Percentiles rank a stretch among this genome's conserved stretches.
These are phyloP conservation scores for Cossypha heuglini DNA, from an alignment of 2,797 vertebrate species.

Conservation along the genomic window DNA sequence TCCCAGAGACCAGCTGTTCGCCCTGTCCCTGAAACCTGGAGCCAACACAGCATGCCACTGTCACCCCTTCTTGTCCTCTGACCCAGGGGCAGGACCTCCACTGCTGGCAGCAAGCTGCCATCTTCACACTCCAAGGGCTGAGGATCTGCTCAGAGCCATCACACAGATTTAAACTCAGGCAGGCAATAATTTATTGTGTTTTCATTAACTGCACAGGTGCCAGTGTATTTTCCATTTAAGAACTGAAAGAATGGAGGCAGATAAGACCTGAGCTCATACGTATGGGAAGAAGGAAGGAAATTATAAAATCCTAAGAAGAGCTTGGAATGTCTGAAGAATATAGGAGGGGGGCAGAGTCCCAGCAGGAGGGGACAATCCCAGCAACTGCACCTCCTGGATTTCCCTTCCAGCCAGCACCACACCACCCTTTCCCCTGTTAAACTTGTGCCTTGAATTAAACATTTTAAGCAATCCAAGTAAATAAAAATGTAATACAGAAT, in stretches of 20 bases:
- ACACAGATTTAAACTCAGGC: neutral
- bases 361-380: neutral
- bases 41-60: neutral
- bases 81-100: neutral
- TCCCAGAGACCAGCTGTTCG: neutral
- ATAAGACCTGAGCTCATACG: fast-evolving
- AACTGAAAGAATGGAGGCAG: neutral
- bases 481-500: neutral
- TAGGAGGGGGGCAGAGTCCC: fast-evolving
- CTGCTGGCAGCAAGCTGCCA: neutral
- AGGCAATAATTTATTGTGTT: neutral
- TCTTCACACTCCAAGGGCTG: neutral
- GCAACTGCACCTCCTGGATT: neutral
- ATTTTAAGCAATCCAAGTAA: neutral
- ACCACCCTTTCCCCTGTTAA: neutral
- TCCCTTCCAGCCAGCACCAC: neutral
- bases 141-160: neutral
- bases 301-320: neutral
- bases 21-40: neutral
- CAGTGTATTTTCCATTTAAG: neutral
- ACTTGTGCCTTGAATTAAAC: fast-evolving
- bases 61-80: neutral
- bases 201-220: neutral
- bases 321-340: neutral
- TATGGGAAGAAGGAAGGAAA: neutral